Conservation (phyloP, 2,797 vertebrate genomes). For the Chelidonichthys spinosus region DNA sequence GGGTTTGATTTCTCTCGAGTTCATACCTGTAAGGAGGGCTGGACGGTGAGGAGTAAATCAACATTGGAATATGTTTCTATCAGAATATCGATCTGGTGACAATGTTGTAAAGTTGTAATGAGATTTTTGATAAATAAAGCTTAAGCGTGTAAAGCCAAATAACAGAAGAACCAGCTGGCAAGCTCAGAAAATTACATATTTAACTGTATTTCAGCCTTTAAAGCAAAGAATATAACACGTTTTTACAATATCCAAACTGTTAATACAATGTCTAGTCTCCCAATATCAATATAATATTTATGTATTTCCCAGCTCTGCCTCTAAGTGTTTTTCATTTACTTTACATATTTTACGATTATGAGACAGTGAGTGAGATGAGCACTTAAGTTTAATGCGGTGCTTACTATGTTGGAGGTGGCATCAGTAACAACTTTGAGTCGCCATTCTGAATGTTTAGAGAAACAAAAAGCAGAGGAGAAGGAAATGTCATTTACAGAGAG, state of each 20-base stretch:
- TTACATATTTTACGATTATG: neutral
- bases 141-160: too few relatives aligned
- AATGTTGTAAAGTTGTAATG: too few relatives aligned
- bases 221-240: neutral
- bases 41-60: too few relatives aligned
- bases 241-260: neutral
- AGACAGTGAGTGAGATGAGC: slow-evolving; percentile 25
- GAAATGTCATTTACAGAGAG: slow-evolving; percentile 27
- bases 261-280: neutral
- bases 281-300: neutral
- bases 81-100: too few relatives aligned
- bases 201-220: neutral
- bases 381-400: slow-evolving; percentile 18
- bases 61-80: too few relatives aligned
- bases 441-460: slow-evolving; percentile 29
- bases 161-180: too few relatives aligned
- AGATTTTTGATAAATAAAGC: too few relatives aligned
- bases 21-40: too few relatives aligned
- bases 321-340: slow-evolving; percentile 1
- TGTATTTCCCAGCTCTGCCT: neutral
- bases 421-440: slow-evolving; percentile 33
- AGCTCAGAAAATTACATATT: too few relatives aligned
- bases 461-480: slow-evolving; percentile 26
- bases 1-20: too few relatives aligned
- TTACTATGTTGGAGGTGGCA: slow-evolving; percentile 43